phyloP scores from a whole-genome alignment of 2,113 vertebrate species.

The Pluvianellus socialis region DNA sequence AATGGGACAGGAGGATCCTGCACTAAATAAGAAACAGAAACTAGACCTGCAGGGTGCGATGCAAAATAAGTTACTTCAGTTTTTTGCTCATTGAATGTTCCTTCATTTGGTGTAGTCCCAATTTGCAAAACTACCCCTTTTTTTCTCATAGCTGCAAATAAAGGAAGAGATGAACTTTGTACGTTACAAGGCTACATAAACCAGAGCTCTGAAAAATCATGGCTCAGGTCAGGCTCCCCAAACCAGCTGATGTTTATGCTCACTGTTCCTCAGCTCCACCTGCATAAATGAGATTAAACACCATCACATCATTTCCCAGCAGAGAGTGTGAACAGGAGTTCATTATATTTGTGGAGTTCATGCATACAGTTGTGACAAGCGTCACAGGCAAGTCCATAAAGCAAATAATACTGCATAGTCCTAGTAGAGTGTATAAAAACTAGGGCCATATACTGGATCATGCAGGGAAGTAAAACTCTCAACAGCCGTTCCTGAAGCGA shows the following conservation, averaged over 20 bases:
- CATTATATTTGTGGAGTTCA: background rate
- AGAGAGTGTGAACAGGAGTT: background rate
- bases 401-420: background rate
- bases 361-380: background rate
- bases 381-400: background rate
- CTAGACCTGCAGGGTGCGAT: background rate
- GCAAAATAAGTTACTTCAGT: background rate
- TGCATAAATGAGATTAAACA: background rate
- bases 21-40: background rate
- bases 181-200: background rate
- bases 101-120: background rate
- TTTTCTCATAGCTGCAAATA: background rate
- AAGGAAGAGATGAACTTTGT: background rate
- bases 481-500: background rate
- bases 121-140: background rate
- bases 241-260: background rate
- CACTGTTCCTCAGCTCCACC: background rate
- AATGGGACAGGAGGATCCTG: background rate
- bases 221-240: background rate
- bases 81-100: background rate
- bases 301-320: background rate
- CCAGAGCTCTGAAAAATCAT: background rate
- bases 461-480: background rate
- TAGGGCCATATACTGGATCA: background rate
- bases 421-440: background rate